These are phyloP conservation scores for Megaustenia siamemsis DNA, from an alignment of 2,888 invertebrate species.

Conservation along the genomic window DNA sequence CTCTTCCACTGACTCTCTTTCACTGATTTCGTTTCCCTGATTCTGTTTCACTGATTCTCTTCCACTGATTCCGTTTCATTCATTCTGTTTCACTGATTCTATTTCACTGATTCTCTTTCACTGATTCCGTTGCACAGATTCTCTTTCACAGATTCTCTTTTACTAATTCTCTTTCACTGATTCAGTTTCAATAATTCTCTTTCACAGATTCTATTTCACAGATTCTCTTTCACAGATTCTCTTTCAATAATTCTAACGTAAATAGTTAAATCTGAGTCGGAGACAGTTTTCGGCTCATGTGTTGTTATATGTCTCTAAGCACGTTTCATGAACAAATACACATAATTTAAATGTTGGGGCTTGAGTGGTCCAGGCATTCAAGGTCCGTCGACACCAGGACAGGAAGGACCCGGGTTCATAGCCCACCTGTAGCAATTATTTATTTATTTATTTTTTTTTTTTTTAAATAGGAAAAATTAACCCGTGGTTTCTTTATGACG, in stretches of 20 bases:
- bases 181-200: neutral
- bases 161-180: constrained; percentile 31
- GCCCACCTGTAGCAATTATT: no score
- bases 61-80: constrained; percentile 19
- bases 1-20: no score
- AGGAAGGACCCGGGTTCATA: no score
- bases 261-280: neutral
- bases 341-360: no score
- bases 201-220: neutral
- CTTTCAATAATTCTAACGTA: neutral
- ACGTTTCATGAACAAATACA: no score
- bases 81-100: constrained; percentile 22
- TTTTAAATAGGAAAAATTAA: no score
- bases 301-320: no score
- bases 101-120: constrained; percentile 4
- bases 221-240: neutral
- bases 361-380: no score
- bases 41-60: constrained; percentile 4
- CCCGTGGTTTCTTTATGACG: no score
- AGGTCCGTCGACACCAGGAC: no score
- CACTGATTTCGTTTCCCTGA: neutral
- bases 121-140: neutral
- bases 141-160: constrained; percentile 3
- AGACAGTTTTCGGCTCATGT: no score
- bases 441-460: no score